Conservation (phyloP, 2,888 invertebrate genomes). For the Acanthosepion esculentum region DNA sequence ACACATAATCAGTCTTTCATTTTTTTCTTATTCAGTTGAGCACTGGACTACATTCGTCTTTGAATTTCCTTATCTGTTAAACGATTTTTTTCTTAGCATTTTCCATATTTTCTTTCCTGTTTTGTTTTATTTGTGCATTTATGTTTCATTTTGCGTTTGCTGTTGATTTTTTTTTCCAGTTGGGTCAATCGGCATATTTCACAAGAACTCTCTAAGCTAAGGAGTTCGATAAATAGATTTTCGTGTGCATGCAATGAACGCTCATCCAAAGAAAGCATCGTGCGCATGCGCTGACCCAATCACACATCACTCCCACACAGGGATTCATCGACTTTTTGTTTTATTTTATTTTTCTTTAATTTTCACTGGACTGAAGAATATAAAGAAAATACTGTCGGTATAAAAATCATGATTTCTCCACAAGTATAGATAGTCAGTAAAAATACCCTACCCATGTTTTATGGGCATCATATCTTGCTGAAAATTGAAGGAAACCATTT, state of each 20-base stretch:
- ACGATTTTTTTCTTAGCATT: neutral
- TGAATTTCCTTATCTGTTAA: neutral
- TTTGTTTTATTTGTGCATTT: neutral
- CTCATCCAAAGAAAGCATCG: neutral
- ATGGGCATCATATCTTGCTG: neutral
- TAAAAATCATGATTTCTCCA: neutral
- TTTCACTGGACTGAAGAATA: neutral
- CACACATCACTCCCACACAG: neutral
- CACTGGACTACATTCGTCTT: neutral
- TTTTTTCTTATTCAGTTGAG: neutral
- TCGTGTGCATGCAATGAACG: neutral
- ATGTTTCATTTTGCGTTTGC: neutral
- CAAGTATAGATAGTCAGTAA: neutral
- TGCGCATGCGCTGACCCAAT: neutral
- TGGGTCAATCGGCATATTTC: neutral
- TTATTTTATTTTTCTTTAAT: neutral
- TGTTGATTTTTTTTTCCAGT: neutral
- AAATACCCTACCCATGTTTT: neutral
- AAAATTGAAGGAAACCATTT: neutral
- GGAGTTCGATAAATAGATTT: slow-evolving; percentile 8
- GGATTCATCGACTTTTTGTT: neutral
- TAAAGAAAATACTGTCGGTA: neutral
- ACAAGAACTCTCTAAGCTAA: neutral
- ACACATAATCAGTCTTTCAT: neutral
- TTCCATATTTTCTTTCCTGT: neutral